Evolutionary conservation across 2,888 invertebrate species (phyloP), one percentile per base, ranked within the genome.

Genomic region (Idaea dimidiata): DNA sequence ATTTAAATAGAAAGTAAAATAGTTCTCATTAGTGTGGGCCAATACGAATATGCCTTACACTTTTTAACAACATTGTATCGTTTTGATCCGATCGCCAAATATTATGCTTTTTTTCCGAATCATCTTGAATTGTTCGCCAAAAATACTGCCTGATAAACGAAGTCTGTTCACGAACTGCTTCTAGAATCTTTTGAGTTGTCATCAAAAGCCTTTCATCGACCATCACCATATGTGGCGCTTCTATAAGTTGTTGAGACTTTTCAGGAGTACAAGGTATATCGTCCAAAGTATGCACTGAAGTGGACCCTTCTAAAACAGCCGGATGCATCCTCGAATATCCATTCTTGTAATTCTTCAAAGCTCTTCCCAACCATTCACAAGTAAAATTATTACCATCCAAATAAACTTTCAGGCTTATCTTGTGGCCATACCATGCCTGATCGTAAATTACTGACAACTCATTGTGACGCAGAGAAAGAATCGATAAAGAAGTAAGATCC

Each of bases 251-350:
- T 16, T 73, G 72, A n/a, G 68, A 72, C 0, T 70, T 67, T 0
- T 68, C 70, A 2, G 76, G 65, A 2, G 67, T 61, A 64, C 91
- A 92, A 0, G 90, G 85, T 24, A 91, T 86, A 0, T 87, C 88
- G 62, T 87, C 84, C n/a, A 92, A 61, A 0, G 88, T 82, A 68
- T 82, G 66, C 0, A 74, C 79, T 0, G 69, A 64, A 6, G 70
- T 63, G 0, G 70, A 66, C 0, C 68, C 59, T 0, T 77, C 71
- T 0, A 80, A 54, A 0, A 82, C 84, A 0, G 74, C 63, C 0
- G 89, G 91, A 18, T 71, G 77, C 81, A 91, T 87, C 65, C 75
- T 88, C 0, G 89, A 84, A 65, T 80, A 89, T 0, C 89, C 89
- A 68, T 84, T 88, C 10, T 88, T 80, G 59, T 72, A 86, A 67